Evolutionary conservation across 2,113 vertebrate species (phyloP), one percentile per base, ranked within the genome.

Genomic region (Pelmatolapia mariae): DNA sequence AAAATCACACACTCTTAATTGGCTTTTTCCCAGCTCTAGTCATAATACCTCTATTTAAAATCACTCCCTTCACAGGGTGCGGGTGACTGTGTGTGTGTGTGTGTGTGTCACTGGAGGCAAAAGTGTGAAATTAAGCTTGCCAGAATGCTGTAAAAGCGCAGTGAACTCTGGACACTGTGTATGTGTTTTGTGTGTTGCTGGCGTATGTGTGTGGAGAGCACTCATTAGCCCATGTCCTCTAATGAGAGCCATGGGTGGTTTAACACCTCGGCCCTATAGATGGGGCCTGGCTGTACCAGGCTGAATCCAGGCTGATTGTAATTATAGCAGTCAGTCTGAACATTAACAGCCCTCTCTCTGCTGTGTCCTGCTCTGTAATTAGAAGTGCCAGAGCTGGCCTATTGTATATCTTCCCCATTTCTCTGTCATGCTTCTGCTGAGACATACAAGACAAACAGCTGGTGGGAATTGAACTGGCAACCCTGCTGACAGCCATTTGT

Each of bases 221-320:
- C 89, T 94, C 94, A 95, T 95, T 95, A 95, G 87, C 88, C 89
- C 86, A 57, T 90, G 92, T 93, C 87, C 85, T 93, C 88, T 94
- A 94, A 96, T 93, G 92, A 94, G 90, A 93, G 90, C 93, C 92
- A 87, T 53, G 93, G 96, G 96, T 91, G 91, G 94, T 93, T 95
- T 94, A 92, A 88, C 94, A 94, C 94, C 85, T 89, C 80, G 7
- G 90, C 91, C 89, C 90, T 89, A 80, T 82, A 91, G 90, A 92
- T 73, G 31, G 88, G 87, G 79, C 56, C 91, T 24, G 40, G 87
- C 90, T 66, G 68, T 91, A 93, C 89, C 94, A 89, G 87, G 66
- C 91, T 89, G 83, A 93, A 84, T 91, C 82, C 86, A 84, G 86
- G 52, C 92, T 93, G 94, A 94, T 93, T 92, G 87, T 95, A 95